Base-by-base conservation (phyloP, 2,113 vertebrate genomes). In the Sus scrofa region DNA sequence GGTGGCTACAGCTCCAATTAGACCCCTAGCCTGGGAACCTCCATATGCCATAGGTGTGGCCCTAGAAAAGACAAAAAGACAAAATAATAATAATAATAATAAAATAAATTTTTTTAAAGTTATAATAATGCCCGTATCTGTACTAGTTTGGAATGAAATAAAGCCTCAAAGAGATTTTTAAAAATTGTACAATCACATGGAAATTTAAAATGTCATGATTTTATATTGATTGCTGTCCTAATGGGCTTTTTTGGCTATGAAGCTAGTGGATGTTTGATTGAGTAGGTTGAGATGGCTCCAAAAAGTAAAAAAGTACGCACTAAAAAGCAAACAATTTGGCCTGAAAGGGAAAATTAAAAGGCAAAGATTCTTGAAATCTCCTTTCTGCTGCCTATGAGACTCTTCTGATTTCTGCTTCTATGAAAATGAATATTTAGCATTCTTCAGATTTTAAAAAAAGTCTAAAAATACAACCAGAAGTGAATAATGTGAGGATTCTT, bases 191-290 rank as follows among this genome's bases (percentile, higher is more conserved):
- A 62, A 56, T 58, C 7, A 62, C 6, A 78, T 71, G n/a, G 9
- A 70, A 91, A 73, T 78, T 94, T 90, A 52, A 96, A 86, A 81
- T 60, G 63, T 37, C 22, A 73, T 95, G 7, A 26, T 1, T 44
- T 85, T 84, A 19, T 90, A 19, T 34, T 18, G 86, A 77, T 44
- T 0, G 12, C 15, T 91, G 20, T 78, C 9, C 50, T 63, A 85
- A 44, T 74, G 26, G n/a, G 12, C 22, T 81, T 71, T 3, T 6
- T 32, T 89, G 27, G 9, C 52, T 65, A 6, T 75, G 11, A 89
- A 26, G 16, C 7, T 24, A 50, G 2, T 67, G 4, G 27, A 27
- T 50, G 1, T 88, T 70, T 86, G 74, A 68, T 24, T 63, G 34
- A 65, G 7, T 20, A 94, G 14, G 0, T 1, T 89, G 15, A 7